phyloP scores from a whole-genome alignment of 2,888 invertebrate species.

The Spisula solida region DNA sequence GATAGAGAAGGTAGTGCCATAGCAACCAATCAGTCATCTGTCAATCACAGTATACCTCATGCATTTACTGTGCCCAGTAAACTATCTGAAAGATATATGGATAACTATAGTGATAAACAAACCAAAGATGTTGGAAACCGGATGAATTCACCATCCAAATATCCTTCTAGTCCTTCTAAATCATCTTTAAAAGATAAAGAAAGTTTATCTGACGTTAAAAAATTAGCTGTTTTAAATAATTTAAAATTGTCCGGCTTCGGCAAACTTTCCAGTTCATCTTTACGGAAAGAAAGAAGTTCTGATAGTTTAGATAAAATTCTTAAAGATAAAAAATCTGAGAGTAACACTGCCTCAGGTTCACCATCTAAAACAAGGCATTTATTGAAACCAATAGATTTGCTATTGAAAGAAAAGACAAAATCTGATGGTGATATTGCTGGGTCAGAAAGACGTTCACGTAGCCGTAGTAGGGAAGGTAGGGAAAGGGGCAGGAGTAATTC shows the following conservation, averaged over 20 bases:
- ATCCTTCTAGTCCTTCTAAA: constrained; percentile 79
- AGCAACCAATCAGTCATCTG: constrained; percentile 48
- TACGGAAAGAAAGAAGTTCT: constrained; percentile 69
- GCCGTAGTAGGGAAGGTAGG: constrained; percentile 62
- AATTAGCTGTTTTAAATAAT: constrained; percentile 74
- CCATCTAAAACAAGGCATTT: constrained; percentile 71
- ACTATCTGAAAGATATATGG: constrained; percentile 69
- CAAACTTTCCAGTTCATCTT: constrained; percentile 72
- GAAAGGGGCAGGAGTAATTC: constrained; percentile 67
- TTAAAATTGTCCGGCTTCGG: constrained; percentile 77
- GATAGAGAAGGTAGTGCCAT: constrained; percentile 58
- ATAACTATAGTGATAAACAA: constrained; percentile 76
- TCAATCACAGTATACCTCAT: constrained; percentile 59
- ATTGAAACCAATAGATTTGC: constrained; percentile 67
- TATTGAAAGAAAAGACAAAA: constrained; percentile 68
- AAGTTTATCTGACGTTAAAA: constrained; percentile 79
- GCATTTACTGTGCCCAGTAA: constrained; percentile 80
- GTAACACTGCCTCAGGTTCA: constrained; percentile 52
- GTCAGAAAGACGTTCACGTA: constrained; percentile 58
- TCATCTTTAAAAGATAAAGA: constrained; percentile 81
- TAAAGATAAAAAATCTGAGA: constrained; percentile 69
- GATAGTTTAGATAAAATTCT: constrained; percentile 71
- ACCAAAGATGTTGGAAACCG: constrained; percentile 83
- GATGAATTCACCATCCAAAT: constrained; percentile 79
- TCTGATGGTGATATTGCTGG: constrained; percentile 72